Base-by-base conservation (phyloP, 1,140 invertebrate genomes). In the Drosophila erecta region DNA sequence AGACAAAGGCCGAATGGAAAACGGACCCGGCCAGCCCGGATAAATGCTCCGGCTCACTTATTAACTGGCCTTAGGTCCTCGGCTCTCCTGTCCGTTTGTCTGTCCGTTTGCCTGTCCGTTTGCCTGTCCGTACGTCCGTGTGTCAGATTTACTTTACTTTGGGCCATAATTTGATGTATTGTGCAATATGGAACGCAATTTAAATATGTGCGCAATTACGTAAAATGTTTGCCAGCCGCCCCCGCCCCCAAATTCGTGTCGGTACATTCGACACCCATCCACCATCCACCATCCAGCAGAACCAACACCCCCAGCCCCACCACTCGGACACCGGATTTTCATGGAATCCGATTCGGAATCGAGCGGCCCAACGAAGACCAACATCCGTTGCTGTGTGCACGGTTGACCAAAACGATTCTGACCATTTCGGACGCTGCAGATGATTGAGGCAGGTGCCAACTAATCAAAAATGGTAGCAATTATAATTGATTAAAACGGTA, bases 151-250 rank as follows among this genome's bases (percentile, higher is more conserved):
- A 85, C 73, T 81, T 85, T 87, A 66, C 60, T 75, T 57, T 66
- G 53, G 69, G 57, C 78, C 83, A 87, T 87, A 81, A 85, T 85
- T 85, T 85, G 81, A 85, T 86, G 81, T 73, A 85, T 67, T 81
- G 76, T 85, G 43, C 79, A 69, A 62, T 79, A 78, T 80, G 65
- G 77, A 81, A 86, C 72, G 79, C 64, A 85, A 85, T 85, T 85
- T 87, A 85, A 85, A 85, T 85, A 87, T 87, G 83, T 87, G 78
- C 79, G 83, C 81, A 85, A 85, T 85, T 85, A 85, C 83, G 81
- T 85, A 85, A 85, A 85, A 85, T 85, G 81, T 85, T 85, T 85
- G 75, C 70, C 71, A 75, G 46, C 27, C 46, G 24, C 35, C 41
- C 10, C 2, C 24, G 17, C 12, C 20, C 51, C 62, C 8, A 4